Conservation (phyloP, 2,113 vertebrate genomes). For the Ctenomys sociabilis region DNA sequence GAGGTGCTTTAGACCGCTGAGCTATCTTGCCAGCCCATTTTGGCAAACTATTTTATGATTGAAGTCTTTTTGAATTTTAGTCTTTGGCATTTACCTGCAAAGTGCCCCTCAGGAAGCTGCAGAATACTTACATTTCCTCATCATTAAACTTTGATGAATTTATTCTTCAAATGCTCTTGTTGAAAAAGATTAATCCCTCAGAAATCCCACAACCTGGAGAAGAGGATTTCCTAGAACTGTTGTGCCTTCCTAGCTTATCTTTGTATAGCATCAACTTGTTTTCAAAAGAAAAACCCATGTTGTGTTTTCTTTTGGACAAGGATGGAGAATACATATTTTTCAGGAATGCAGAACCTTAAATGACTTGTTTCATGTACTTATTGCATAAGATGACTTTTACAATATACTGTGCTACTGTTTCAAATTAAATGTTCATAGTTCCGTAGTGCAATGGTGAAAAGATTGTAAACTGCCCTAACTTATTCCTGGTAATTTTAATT, state of each 20-base stretch:
- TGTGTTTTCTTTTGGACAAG: neutral
- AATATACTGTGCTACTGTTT: neutral
- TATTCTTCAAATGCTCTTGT: neutral
- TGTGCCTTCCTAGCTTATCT: neutral
- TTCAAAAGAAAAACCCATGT: constrained; percentile 46
- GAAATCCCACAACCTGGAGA: neutral
- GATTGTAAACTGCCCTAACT: neutral
- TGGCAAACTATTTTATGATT: neutral
- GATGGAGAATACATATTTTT: neutral
- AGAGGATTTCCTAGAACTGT: neutral
- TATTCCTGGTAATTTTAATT: neutral
- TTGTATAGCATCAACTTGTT: neutral
- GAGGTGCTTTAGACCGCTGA: too few relatives aligned
- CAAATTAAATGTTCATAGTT: neutral
- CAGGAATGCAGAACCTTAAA: constrained; percentile 3
- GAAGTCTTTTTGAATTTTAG: neutral
- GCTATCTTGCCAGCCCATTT: too few relatives aligned
- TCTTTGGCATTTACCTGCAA: neutral
- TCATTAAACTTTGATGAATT: neutral
- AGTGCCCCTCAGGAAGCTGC: neutral
- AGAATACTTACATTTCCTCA: neutral
- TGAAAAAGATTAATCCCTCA: neutral
- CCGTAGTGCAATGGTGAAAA: neutral
- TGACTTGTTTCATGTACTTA: neutral
- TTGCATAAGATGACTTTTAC: neutral